Base-by-base conservation (phyloP, 1,140 invertebrate genomes). In the Pomacea maculata region DNA sequence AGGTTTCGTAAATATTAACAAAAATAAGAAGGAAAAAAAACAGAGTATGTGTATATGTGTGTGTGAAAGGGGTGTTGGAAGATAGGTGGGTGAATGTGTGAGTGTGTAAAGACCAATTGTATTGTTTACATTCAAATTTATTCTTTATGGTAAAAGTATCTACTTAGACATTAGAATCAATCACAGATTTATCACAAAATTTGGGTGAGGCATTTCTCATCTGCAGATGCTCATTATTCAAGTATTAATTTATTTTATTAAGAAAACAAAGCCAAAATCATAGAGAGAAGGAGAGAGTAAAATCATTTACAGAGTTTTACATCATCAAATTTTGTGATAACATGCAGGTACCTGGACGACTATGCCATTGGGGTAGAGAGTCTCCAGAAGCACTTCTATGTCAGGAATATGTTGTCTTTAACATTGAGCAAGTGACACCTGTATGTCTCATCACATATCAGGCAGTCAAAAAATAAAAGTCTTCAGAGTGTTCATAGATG, bases 331-430 rank as follows among this genome's bases (percentile, higher is more conserved):
- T 21, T 75, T 19, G 45, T 75, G 21, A 9, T 57, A 6, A 71
- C 77, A 85, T 84, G 54, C 79, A 90, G 89, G 86, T 83, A 19
- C 88, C 88, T n/a, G 89, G 89, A 9, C 83, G 89, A 17, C 80
- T 87, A 78, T 83, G 78, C 54, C 83, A 54, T 54, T 45, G 54
- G 29, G 84, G 29, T 54, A 80, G 81, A 17, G 67, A 76, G 15
- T 80, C 70, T 17, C 78, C 83, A 11, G 84, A 85, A 55, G 79
- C 78, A 14, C 82, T 82, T 11, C 80, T 88, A 75, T 85, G 84
- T 67, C 85, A 90, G 80, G 89, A 90, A 75, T 89, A 89, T 83
- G 84, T 90, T 29, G 68, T 90, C 6, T 90, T 88, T 79, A 83
- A 89, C 79, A 34, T 52, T 8, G 73, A 73, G 57, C 89, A 90